phyloP scores from a whole-genome alignment of 1,140 invertebrate species.

The Cepaea nemoralis region DNA sequence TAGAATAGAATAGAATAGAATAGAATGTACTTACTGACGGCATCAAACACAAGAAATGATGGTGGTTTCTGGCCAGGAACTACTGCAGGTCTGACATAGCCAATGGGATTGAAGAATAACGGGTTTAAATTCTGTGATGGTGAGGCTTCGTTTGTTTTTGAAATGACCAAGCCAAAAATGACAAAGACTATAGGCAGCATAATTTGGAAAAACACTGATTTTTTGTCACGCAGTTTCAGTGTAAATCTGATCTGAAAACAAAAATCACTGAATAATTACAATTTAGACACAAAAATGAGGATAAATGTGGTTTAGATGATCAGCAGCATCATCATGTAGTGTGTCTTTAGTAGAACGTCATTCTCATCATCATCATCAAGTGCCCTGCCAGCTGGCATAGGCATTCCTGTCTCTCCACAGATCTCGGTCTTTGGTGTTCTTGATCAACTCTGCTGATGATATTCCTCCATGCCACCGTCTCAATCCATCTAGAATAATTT shows the following conservation, averaged over 20 bases:
- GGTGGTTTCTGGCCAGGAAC: neutral
- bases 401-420: too few relatives aligned
- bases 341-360: too few relatives aligned
- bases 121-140: constrained; percentile 21
- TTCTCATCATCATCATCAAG: too few relatives aligned
- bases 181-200: constrained; percentile 63
- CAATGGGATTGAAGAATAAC: constrained; percentile 25
- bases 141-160: constrained; percentile 34
- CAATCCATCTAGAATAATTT: too few relatives aligned
- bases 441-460: too few relatives aligned
- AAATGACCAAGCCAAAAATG: constrained; percentile 56
- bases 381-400: too few relatives aligned
- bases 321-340: too few relatives aligned
- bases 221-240: constrained; percentile 48
- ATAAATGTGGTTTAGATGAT: too few relatives aligned
- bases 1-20: too few relatives aligned
- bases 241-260: constrained; percentile 53
- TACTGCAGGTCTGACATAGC: neutral
- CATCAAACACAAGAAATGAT: constrained; percentile 46
- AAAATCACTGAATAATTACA: neutral
- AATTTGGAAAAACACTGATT: constrained; percentile 54
- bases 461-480: too few relatives aligned
- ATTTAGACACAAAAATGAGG: too few relatives aligned
- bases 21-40: constrained; percentile 46
- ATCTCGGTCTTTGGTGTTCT: too few relatives aligned